These are phyloP conservation scores for Phaonia tiefii DNA, from an alignment of 2,888 invertebrate genomes.

Conservation along the genomic window DNA sequence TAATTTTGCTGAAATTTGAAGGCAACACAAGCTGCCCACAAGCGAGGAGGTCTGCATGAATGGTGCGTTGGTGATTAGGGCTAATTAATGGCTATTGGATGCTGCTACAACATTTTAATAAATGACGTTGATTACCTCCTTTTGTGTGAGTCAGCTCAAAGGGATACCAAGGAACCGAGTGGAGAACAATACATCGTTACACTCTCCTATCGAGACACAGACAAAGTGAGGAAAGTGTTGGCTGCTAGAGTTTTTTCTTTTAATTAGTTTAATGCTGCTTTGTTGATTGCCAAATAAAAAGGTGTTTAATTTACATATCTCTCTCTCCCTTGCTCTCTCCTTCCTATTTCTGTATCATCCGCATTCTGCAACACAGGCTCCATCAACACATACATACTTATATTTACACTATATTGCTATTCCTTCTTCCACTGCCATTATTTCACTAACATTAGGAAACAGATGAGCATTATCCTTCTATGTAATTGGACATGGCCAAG, in stretches of 20 bases:
- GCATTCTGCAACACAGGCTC: not conserved
- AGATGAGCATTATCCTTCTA: conserved; percentile 49
- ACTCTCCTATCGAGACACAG: not conserved
- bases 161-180: not conserved
- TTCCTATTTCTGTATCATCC: not conserved
- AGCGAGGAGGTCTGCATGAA: not conserved
- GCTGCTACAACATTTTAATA: conserved; percentile 59
- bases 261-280: conserved; percentile 15
- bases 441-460: conserved; percentile 15
- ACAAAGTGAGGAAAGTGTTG: conserved; percentile 1
- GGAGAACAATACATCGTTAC: not conserved
- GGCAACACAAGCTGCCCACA: conserved; percentile 32
- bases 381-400: not conserved
- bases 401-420: not conserved
- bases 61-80: conserved; percentile 60
- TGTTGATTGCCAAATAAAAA: conserved; percentile 22
- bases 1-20: conserved; percentile 57
- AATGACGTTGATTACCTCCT: conserved; percentile 60
- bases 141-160: conserved; percentile 30
- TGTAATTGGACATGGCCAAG: conserved; percentile 49
- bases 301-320: conserved; percentile 12
- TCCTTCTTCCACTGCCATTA: not conserved
- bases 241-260: conserved; percentile 3
- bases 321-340: not conserved
- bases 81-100: conserved; percentile 65